Evolutionary conservation across 2,797 vertebrate species (phyloP), one percentile per base, ranked within the genome.

Genomic region (Intellagama lesueurii): DNA sequence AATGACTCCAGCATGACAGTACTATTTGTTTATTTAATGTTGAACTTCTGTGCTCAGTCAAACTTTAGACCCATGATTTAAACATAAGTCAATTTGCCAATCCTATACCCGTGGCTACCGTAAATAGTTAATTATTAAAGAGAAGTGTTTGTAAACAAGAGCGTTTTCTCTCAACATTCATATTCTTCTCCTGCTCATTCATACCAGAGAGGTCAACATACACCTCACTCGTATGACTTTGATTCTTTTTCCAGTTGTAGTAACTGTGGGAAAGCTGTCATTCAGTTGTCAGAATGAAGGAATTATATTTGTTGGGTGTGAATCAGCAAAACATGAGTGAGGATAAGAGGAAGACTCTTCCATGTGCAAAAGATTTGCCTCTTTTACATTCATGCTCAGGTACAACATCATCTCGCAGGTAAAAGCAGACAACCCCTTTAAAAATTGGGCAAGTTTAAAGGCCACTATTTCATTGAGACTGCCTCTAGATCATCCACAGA

Each of bases 1-100:
- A 93, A 95, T 94, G 87, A 95, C 85, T 92, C 35, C 87, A 92
- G 92, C 87, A 93, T 95, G 94, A 94, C 90, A 90, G 93, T 76
- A 88, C 85, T 87, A 87, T 93, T 94, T 94, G 92, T 93, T 95
- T 95, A 94, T 95, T 95, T 95, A 94, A 94, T 95, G 94, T 91
- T 94, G 91, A 95, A 96, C 92, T 94, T 91, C 91, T 80, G 44
- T 86, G 92, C 90, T 96, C 93, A 95, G 93, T 93, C 93, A 92
- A 91, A 90, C 60, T 94, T 91, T 69, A 93, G 91, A 82, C 87
- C 88, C 49, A 79, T 89, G 87, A 95, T 92, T 96, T 96, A 94
- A 94, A 95, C 84, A 94, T 93, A 90, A 95, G 32, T 85, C 85
- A 89, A 78, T 94, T 95, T 91, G 89, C 88, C 90, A 91, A 79